Evolutionary conservation across 2,888 invertebrate genomes (phyloP).

Genomic region (Limnephilus lunatus): DNA sequence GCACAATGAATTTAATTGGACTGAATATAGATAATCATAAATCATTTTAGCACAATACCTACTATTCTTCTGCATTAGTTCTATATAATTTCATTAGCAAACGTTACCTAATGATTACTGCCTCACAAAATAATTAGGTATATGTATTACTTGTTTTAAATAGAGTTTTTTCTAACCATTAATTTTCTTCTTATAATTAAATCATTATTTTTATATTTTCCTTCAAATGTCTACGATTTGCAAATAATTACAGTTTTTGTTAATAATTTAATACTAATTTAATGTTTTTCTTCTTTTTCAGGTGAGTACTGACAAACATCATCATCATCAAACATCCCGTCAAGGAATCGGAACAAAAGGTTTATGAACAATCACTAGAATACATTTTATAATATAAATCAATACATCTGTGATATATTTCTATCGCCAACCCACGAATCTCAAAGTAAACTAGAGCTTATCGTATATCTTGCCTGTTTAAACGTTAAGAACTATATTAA

Average conservation of each 20-base stretch:
- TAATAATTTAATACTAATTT: constrained; percentile 26
- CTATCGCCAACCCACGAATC: background rate
- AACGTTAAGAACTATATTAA: constrained; percentile 30
- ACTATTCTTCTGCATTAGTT: too few relatives aligned
- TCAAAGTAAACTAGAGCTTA: background rate
- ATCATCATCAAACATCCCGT: background rate
- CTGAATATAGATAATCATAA: too few relatives aligned
- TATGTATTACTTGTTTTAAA: too few relatives aligned
- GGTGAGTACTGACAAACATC: constrained; percentile 53
- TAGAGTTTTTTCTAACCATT: background rate
- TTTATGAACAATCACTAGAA: constrained; percentile 15
- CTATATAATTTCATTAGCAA: too few relatives aligned
- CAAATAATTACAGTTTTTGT: background rate
- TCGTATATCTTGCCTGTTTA: constrained; percentile 31
- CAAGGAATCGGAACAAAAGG: background rate
- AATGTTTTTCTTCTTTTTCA: constrained; percentile 55
- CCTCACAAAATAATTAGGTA: too few relatives aligned
- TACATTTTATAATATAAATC: background rate
- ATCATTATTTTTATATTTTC: background rate
- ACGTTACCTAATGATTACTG: too few relatives aligned
- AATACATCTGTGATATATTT: constrained; percentile 8
- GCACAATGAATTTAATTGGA: background rate
- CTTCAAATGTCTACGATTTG: background rate
- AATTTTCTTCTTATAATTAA: background rate
- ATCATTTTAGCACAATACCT: too few relatives aligned